Conservation (phyloP, 2,888 invertebrate genomes). For the Nemotelus pantherinus region DNA sequence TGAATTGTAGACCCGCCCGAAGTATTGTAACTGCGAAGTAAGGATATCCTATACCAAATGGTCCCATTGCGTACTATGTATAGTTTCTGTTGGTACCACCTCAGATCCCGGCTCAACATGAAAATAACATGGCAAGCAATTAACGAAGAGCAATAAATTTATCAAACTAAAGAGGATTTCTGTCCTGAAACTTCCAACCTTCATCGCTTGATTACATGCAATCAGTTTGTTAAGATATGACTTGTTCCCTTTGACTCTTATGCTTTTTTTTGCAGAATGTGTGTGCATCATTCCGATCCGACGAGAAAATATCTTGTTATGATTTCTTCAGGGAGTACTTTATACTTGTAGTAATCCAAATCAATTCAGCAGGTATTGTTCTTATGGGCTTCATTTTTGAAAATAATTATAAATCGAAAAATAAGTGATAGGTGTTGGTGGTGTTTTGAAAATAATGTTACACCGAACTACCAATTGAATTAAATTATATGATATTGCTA, state of each 20-base stretch:
- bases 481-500: no score
- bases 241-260: not conserved
- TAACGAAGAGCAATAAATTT: slow-evolving; percentile 58
- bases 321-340: no score
- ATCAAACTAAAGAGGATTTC: slow-evolving; percentile 52
- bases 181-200: slow-evolving; percentile 21
- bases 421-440: no score
- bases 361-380: no score
- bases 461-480: no score
- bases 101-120: slow-evolving; percentile 41
- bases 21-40: slow-evolving; percentile 4
- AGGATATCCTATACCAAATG: not conserved
- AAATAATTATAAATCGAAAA: no score
- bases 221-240: slow-evolving; percentile 10
- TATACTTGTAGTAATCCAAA: no score
- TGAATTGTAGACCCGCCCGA: slow-evolving; percentile 3
- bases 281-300: no score
- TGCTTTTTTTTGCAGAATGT: not conserved
- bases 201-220: slow-evolving; percentile 36
- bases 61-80: not conserved
- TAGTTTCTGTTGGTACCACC: not conserved
- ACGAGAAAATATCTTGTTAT: no score
- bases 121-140: slow-evolving; percentile 56
- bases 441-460: no score
- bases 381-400: no score